phyloP scores from a whole-genome alignment of 2,797 vertebrate species.

The Darevskia nairensis region DNA sequence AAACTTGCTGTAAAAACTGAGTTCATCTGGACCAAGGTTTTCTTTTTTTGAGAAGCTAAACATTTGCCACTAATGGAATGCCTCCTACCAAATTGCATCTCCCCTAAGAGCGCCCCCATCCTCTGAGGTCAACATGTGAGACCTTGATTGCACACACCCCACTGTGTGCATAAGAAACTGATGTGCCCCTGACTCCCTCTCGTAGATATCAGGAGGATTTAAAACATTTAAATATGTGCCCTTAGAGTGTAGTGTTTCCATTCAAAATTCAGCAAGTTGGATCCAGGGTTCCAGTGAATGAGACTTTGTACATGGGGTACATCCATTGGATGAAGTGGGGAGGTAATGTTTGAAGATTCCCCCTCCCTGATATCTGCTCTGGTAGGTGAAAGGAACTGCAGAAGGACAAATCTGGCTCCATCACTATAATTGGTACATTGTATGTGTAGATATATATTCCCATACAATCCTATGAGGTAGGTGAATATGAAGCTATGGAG shows the following conservation, averaged over 20 bases:
- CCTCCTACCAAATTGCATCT: not conserved
- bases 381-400: not conserved
- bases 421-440: not conserved
- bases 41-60: not conserved
- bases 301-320: not conserved
- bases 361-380: not conserved
- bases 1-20: not conserved
- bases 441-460: no score
- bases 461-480: no score
- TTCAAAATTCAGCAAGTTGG: not conserved
- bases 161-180: not conserved
- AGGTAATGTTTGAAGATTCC: not conserved
- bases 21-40: not conserved
- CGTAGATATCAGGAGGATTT: not conserved
- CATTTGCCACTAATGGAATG: not conserved
- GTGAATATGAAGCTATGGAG: no score
- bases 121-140: not conserved
- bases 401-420: not conserved
- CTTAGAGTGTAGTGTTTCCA: not conserved
- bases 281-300: no score
- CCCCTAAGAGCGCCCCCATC: not conserved
- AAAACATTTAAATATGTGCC: not conserved
- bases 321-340: not conserved
- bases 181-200: not conserved
- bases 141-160: not conserved